Percentiles rank a stretch among this genome's conserved stretches.
These are phyloP conservation scores for Chlorospingus flavigularis DNA, from an alignment of 2,797 vertebrate species.

Conservation along the genomic window DNA sequence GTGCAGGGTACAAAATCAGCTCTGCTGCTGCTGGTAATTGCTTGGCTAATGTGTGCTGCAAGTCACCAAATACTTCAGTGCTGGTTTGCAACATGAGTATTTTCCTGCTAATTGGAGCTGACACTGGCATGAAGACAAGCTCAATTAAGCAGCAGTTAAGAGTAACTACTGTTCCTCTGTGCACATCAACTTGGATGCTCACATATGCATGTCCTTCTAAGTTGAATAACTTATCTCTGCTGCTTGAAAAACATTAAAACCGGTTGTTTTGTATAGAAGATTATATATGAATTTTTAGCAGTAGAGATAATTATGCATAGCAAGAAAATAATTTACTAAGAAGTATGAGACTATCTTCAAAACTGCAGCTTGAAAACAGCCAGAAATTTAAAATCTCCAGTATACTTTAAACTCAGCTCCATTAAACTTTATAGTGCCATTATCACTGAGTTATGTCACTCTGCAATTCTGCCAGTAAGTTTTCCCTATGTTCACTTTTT, in stretches of 20 bases:
- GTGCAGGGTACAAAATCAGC: background rate
- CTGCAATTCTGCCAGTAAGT: background rate
- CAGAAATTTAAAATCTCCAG: background rate
- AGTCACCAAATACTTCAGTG: background rate
- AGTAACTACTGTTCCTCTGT: background rate
- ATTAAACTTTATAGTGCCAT: background rate
- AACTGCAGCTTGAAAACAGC: background rate
- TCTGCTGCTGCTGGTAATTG: background rate
- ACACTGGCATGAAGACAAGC: background rate
- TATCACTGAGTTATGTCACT: background rate
- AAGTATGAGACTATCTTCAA: background rate
- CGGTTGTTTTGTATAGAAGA: background rate
- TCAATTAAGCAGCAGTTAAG: conserved; percentile 6
- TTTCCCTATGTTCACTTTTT: background rate
- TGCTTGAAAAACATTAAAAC: background rate
- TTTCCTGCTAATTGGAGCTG: background rate
- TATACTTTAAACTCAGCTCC: background rate
- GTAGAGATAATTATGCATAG: background rate
- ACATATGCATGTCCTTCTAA: background rate
- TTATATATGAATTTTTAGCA: background rate
- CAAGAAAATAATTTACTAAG: background rate
- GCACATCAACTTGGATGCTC: background rate
- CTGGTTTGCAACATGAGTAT: background rate
- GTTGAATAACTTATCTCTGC: background rate
- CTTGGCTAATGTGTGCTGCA: background rate